A percentile compares a stretch with the other conserved stretches of the same genome.
Evolutionary conservation across 1,140 invertebrate genomes (phyloP).

Genomic region (Frieseomelitta varia): DNA sequence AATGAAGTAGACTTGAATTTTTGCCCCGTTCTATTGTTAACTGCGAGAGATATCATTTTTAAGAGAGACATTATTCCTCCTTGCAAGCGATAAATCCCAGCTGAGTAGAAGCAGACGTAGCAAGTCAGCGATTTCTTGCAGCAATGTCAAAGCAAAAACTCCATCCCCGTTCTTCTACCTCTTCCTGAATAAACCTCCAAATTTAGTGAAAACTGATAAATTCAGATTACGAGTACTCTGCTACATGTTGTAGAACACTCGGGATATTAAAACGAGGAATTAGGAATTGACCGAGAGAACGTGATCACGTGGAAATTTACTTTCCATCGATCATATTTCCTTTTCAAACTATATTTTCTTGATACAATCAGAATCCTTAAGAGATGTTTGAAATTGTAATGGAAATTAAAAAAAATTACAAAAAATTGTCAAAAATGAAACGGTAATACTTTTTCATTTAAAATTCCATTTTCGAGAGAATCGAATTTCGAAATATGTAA

Average conservation of each 20-base stretch:
- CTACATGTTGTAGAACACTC: too few relatives aligned
- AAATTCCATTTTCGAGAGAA: too few relatives aligned
- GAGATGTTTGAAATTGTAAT: too few relatives aligned
- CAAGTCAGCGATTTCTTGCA: constrained; percentile 45
- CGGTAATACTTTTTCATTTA: too few relatives aligned
- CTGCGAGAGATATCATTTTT: constrained; percentile 22
- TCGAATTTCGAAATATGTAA: too few relatives aligned
- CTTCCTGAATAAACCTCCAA: constrained; percentile 19
- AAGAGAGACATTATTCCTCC: background rate
- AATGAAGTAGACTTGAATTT: background rate
- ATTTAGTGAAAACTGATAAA: constrained; percentile 20
- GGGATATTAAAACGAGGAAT: background rate
- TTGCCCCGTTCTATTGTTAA: background rate
- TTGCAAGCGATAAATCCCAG: constrained; percentile 18
- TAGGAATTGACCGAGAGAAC: too few relatives aligned
- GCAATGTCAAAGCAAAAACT: constrained; percentile 21
- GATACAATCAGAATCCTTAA: too few relatives aligned
- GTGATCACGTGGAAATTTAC: too few relatives aligned
- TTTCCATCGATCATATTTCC: too few relatives aligned
- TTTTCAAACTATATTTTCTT: too few relatives aligned
- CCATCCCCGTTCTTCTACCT: background rate
- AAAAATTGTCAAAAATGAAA: too few relatives aligned
- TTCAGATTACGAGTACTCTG: background rate
- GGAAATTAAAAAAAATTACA: too few relatives aligned
- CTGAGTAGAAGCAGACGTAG: constrained; percentile 24